Evolutionary conservation across 2,888 invertebrate species (phyloP).

Genomic region (Carpatolechia fugitivella): DNA sequence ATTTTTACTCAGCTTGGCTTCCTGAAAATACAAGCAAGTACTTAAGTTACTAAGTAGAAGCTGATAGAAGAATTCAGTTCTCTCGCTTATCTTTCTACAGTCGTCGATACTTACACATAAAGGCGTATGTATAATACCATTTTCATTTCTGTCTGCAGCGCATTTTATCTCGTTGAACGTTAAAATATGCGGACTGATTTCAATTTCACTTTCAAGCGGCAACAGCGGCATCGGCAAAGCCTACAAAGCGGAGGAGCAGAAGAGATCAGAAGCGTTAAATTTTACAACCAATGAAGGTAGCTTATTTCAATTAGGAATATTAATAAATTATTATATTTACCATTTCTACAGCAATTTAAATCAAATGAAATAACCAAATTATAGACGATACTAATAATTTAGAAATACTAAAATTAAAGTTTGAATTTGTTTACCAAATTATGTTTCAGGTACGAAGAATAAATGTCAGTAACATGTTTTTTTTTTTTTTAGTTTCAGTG

Average conservation of each 20-base stretch:
- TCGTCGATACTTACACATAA: conserved; percentile 65
- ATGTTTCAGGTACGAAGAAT: too few relatives aligned
- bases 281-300: too few relatives aligned
- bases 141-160: conserved; percentile 62
- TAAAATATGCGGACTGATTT: neutral
- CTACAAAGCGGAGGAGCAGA: neutral
- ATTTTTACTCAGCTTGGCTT: conserved; percentile 67
- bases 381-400: too few relatives aligned
- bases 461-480: too few relatives aligned
- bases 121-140: conserved; percentile 67
- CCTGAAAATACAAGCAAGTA: conserved; percentile 42
- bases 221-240: neutral
- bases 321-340: too few relatives aligned
- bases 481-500: too few relatives aligned
- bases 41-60: neutral
- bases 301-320: too few relatives aligned
- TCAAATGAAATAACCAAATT: too few relatives aligned
- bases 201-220: neutral
- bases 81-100: too few relatives aligned
- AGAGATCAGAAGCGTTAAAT: neutral
- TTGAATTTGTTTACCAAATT: too few relatives aligned
- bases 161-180: conserved; percentile 52
- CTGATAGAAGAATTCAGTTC: neutral
- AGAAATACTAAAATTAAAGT: too few relatives aligned
- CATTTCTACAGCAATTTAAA: too few relatives aligned